Evolutionary conservation across 2,113 vertebrate species (phyloP).

Genomic region (Archocentrus centrarchus): DNA sequence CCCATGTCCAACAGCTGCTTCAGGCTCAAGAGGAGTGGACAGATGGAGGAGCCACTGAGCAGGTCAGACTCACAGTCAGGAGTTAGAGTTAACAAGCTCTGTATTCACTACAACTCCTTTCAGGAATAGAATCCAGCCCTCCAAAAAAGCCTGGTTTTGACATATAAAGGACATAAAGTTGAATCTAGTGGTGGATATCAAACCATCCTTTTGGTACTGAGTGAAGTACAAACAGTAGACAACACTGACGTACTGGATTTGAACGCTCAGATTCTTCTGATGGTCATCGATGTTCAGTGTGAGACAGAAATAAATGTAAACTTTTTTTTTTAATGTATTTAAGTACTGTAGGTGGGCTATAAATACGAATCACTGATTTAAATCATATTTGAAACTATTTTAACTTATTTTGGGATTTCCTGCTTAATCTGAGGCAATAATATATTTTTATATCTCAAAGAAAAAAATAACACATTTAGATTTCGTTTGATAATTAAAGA

Average conservation of each 20-base stretch:
- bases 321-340: background rate
- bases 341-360: background rate
- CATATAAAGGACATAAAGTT: background rate
- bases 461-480: too few relatives aligned
- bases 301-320: background rate
- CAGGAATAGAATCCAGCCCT: background rate
- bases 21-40: too few relatives aligned
- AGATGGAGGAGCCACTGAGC: background rate
- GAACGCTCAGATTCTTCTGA: background rate
- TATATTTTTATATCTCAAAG: background rate
- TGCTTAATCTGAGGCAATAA: background rate
- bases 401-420: background rate
- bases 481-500: background rate
- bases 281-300: background rate
- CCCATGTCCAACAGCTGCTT: too few relatives aligned
- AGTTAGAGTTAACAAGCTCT: background rate
- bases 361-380: background rate
- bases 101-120: background rate
- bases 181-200: background rate
- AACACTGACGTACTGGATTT: too few relatives aligned
- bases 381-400: background rate
- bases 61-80: slow-evolving; percentile 1
- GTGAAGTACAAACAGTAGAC: too few relatives aligned
- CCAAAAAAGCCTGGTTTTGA: background rate
- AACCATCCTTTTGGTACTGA: background rate